Evolutionary conservation across 2,888 invertebrate genomes (phyloP).

Genomic region (Antheraea assamensis): DNA sequence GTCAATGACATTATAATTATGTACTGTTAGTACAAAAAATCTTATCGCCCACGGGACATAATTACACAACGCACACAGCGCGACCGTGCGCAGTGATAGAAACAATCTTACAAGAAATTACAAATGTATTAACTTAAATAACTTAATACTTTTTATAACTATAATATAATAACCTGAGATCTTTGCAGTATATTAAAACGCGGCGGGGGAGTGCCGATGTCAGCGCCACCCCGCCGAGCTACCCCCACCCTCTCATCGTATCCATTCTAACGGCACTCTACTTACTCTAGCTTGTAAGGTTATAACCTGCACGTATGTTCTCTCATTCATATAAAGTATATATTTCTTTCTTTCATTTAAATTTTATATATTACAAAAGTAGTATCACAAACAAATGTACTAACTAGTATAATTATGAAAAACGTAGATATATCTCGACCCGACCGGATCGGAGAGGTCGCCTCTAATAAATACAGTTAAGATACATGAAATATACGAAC

Average conservation of each 20-base stretch:
- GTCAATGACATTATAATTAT: constrained; percentile 39
- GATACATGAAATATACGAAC: constrained; percentile 62
- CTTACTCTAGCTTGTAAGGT: constrained; percentile 58
- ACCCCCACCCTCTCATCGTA: constrained; percentile 55
- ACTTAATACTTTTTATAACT: constrained; percentile 82
- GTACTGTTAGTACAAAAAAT: constrained; percentile 61
- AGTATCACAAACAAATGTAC: constrained; percentile 84
- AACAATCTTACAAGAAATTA: constrained; percentile 79
- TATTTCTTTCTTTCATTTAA: constrained; percentile 67
- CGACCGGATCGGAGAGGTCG: constrained; percentile 44
- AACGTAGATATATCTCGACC: constrained; percentile 66
- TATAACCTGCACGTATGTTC: constrained; percentile 69
- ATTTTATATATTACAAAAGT: constrained; percentile 82
- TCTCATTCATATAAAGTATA: constrained; percentile 76
- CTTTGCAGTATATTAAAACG: constrained; percentile 66
- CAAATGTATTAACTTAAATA: constrained; percentile 78
- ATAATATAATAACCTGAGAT: constrained; percentile 80
- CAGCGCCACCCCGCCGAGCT: constrained; percentile 41
- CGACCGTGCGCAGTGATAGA: constrained; percentile 61
- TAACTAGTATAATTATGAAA: constrained; percentile 80
- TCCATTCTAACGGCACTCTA: constrained; percentile 34
- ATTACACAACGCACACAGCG: constrained; percentile 35
- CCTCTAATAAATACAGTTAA: constrained; percentile 74
- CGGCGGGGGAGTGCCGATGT: constrained; percentile 32
- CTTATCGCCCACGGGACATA: constrained; percentile 62